Conservation (phyloP, 2,113 vertebrate species). For the Neopipo cinnamomea region DNA sequence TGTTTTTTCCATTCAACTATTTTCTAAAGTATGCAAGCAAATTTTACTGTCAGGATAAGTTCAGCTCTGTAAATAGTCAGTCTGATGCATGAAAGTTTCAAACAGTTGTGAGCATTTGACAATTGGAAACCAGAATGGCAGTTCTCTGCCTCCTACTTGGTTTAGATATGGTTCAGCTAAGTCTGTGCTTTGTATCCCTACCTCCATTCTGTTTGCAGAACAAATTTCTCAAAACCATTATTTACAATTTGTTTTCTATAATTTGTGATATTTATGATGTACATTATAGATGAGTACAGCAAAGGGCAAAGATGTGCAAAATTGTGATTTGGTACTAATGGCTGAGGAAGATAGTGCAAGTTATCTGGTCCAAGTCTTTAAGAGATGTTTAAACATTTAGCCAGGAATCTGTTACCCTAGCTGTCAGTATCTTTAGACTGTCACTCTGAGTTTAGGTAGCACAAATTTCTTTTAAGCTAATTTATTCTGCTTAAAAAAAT, state of each 20-base stretch:
- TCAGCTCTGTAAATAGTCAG: background rate
- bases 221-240: background rate
- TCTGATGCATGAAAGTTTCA: background rate
- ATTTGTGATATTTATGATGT: background rate
- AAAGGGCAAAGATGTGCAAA: background rate
- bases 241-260: background rate
- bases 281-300: background rate
- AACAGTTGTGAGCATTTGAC: background rate
- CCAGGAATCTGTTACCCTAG: background rate
- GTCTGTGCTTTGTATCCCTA: background rate
- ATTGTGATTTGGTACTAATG: background rate
- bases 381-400: background rate
- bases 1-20: background rate
- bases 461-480: background rate
- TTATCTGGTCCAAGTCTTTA: background rate
- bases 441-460: background rate
- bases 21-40: background rate
- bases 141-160: background rate
- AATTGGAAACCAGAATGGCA: background rate
- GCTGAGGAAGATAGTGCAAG: background rate
- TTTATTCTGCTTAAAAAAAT: slow-evolving; percentile 13
- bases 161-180: background rate
- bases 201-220: background rate
- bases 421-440: background rate
- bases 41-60: background rate